A percentile compares a stretch with the other conserved stretches of the same genome.
Conservation (phyloP, 2,888 invertebrate species). For the Tortricodes alternella region DNA sequence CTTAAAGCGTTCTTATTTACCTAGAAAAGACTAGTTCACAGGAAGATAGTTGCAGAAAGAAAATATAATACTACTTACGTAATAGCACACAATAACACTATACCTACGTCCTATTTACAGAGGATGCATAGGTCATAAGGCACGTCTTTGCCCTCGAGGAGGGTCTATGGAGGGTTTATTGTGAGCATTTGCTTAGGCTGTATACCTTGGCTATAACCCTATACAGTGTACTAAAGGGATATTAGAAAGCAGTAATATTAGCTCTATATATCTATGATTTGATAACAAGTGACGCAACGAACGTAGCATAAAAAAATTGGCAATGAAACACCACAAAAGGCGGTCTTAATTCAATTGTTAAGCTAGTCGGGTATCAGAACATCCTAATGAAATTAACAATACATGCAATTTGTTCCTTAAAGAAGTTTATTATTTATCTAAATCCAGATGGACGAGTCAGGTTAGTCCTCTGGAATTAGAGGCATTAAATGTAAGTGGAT, state of each 20-base stretch:
- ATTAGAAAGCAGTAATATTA: no score
- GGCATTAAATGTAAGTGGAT: conserved; percentile 1
- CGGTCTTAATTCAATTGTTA: conserved; percentile 9
- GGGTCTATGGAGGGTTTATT: conserved; percentile 5
- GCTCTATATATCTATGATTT: neutral
- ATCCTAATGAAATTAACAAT: neutral
- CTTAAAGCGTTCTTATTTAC: no score
- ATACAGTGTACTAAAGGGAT: neutral
- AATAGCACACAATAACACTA: conserved; percentile 9
- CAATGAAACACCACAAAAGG: conserved; percentile 10
- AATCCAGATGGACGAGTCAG: neutral
- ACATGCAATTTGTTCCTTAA: conserved; percentile 7
- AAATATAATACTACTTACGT: neutral
- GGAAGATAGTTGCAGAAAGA: conserved; percentile 3
- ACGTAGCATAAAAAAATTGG: conserved; percentile 10
- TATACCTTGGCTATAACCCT: neutral
- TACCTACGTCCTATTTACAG: neutral
- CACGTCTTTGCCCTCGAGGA: conserved; percentile 14
- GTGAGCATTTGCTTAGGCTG: neutral
- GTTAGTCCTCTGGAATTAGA: neutral
- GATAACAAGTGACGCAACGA: neutral
- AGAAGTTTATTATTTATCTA: neutral
- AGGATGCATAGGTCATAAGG: neutral
- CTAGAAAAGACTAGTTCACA: neutral
- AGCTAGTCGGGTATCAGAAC: conserved; percentile 6